These are phyloP conservation scores for Papilio aristodemus DNA, from an alignment of 1,140 invertebrate species.

Conservation along the genomic window DNA sequence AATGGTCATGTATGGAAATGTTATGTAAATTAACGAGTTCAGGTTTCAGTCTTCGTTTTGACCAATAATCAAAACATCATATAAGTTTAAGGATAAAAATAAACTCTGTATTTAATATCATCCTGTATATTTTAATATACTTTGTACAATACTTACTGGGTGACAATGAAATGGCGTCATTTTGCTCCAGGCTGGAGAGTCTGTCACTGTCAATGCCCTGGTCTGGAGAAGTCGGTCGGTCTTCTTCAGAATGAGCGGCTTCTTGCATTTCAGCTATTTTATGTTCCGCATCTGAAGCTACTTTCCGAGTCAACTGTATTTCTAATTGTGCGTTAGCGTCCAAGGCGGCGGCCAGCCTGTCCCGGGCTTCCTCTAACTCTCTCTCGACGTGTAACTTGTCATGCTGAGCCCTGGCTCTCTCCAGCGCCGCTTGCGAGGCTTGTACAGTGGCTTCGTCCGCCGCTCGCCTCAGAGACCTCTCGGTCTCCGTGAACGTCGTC, in stretches of 20 bases:
- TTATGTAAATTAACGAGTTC: too few relatives aligned
- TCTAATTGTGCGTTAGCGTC: conserved; percentile 63
- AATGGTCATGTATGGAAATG: too few relatives aligned
- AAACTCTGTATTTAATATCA: too few relatives aligned
- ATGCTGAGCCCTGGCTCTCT: conserved; percentile 71
- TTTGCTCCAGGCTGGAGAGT: conserved; percentile 80
- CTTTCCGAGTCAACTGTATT: conserved; percentile 63
- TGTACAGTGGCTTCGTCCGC: conserved; percentile 76
- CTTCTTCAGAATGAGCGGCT: conserved; percentile 59
- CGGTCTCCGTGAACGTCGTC: conserved; percentile 63
- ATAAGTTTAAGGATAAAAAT: too few relatives aligned
- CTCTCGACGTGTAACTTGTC: conserved; percentile 69
- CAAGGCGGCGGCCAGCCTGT: conserved; percentile 53
- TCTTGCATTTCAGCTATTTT: conserved; percentile 57
- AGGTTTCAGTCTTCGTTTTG: too few relatives aligned
- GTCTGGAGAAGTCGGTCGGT: conserved; percentile 79
- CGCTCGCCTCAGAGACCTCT: conserved; percentile 63
- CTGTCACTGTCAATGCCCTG: conserved; percentile 83
- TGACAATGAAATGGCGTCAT: conserved; percentile 65
- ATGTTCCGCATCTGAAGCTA: conserved; percentile 51
- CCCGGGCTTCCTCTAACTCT: conserved; percentile 70
- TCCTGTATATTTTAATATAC: too few relatives aligned
- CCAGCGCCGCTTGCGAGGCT: conserved; percentile 76
- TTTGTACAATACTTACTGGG: conserved; percentile 66
- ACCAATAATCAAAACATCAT: too few relatives aligned